Percentiles rank a stretch among this genome's conserved stretches.
Evolutionary conservation across 2,797 vertebrate species (phyloP).

Genomic region (Eutrigla gurnardus): DNA sequence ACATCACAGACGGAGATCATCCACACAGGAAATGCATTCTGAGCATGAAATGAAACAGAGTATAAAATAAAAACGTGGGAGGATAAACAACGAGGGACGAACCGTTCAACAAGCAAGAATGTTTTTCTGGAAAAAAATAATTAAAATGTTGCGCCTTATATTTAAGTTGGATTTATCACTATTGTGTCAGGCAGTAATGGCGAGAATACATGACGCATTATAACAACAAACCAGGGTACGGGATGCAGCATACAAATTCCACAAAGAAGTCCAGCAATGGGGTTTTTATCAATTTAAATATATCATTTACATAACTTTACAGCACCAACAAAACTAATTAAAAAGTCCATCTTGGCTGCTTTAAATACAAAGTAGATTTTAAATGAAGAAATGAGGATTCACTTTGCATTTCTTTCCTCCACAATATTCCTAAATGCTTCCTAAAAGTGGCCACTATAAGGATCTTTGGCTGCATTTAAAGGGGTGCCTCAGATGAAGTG

Average conservation of each 20-base stretch:
- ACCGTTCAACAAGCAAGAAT: slow-evolving; percentile 29
- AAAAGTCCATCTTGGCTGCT: neutral
- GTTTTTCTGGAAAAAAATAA: neutral
- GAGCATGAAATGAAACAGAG: slow-evolving; percentile 40
- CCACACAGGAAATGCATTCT: slow-evolving; percentile 62
- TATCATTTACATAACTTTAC: neutral
- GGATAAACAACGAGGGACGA: slow-evolving; percentile 14
- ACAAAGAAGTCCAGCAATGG: neutral
- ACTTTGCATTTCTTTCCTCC: slow-evolving; percentile 1
- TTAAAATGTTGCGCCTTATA: neutral
- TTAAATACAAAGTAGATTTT: slow-evolving; percentile 8
- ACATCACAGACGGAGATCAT: slow-evolving; percentile 59
- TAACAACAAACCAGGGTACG: neutral
- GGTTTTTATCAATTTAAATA: neutral
- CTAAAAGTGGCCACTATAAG: neutral
- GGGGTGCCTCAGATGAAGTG: neutral
- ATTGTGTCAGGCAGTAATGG: neutral
- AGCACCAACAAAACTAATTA: neutral
- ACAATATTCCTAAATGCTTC: slow-evolving; percentile 1
- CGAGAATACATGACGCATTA: neutral
- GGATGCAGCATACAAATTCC: neutral
- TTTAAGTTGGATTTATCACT: slow-evolving; percentile 4
- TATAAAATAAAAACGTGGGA: slow-evolving; percentile 3
- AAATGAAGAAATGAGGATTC: neutral
- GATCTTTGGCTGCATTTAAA: slow-evolving; percentile 2